Conservation (phyloP, 2,797 vertebrate genomes). For the Balearica regulorum region DNA sequence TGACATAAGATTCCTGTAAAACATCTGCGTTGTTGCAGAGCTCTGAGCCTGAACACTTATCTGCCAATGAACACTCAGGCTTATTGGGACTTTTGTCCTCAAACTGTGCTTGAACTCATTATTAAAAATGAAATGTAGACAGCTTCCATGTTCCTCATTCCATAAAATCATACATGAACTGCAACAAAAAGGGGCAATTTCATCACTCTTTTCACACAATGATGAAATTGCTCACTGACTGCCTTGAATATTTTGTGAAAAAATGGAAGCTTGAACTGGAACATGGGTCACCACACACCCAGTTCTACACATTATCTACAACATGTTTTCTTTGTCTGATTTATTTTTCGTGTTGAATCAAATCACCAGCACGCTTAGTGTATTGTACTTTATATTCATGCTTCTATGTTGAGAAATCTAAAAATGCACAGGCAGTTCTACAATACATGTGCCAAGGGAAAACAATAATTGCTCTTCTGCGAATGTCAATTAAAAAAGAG, state of each 20-base stretch:
- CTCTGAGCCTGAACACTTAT: background rate
- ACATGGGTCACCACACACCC: background rate
- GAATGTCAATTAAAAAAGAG: background rate
- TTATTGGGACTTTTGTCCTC: background rate
- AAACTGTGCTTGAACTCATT: background rate
- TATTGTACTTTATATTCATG: background rate
- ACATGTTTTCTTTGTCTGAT: background rate
- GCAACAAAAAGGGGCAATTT: background rate
- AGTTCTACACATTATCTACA: background rate
- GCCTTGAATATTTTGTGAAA: background rate
- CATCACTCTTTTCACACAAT: background rate
- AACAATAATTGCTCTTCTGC: background rate
- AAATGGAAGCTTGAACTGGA: background rate
- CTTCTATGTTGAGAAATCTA: background rate
- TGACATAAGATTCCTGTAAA: background rate
- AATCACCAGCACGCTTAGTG: background rate
- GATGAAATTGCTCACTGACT: background rate
- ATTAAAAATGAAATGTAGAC: background rate
- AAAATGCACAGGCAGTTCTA: background rate
- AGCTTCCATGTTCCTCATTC: background rate
- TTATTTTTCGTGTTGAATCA: background rate
- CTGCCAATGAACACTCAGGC: background rate
- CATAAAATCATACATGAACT: background rate
- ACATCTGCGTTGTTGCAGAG: background rate
- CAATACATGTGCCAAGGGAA: background rate